These are phyloP conservation scores for Cerastis rubricosa DNA, from an alignment of 2,888 invertebrate genomes.

Conservation along the genomic window DNA sequence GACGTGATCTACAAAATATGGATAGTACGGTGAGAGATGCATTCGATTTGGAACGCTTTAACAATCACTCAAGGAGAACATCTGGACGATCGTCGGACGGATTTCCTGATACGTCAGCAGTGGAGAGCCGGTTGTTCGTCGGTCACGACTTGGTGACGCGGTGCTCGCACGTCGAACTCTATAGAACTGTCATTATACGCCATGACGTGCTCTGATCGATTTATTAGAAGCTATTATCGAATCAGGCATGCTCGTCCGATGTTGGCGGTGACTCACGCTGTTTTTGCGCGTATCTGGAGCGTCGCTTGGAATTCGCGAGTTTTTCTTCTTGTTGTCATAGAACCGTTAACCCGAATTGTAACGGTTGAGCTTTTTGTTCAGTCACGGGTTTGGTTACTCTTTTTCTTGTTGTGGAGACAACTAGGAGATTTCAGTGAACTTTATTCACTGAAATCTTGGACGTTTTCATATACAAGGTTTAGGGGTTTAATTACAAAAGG, in stretches of 20 bases:
- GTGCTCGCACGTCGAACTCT: neutral
- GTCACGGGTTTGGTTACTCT: neutral
- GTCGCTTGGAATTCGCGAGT: neutral
- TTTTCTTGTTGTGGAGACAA: conserved; percentile 2
- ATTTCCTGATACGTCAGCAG: conserved; percentile 33
- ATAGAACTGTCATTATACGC: neutral
- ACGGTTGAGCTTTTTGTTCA: conserved; percentile 27
- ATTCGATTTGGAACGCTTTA: conserved; percentile 26
- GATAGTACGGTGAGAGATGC: conserved; percentile 1
- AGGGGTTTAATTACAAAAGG: neutral
- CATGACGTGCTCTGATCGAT: conserved; percentile 19
- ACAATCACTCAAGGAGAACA: conserved; percentile 22
- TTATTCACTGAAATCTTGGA: neutral
- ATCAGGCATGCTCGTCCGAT: conserved; percentile 24
- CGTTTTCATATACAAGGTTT: neutral
- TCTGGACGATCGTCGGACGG: conserved; percentile 5
- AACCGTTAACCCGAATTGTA: conserved; percentile 44
- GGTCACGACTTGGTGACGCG: conserved; percentile 26
- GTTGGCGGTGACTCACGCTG: conserved; percentile 21
- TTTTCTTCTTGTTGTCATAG: conserved; percentile 33
- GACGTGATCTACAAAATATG: neutral
- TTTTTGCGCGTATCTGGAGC: conserved; percentile 14
- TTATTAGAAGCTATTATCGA: conserved; percentile 31
- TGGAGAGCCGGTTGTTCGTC: conserved; percentile 4
- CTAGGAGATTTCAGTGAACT: neutral